Evolutionary conservation across 1,140 invertebrate genomes (phyloP).

Genomic region (Heliconius eleuchia): DNA sequence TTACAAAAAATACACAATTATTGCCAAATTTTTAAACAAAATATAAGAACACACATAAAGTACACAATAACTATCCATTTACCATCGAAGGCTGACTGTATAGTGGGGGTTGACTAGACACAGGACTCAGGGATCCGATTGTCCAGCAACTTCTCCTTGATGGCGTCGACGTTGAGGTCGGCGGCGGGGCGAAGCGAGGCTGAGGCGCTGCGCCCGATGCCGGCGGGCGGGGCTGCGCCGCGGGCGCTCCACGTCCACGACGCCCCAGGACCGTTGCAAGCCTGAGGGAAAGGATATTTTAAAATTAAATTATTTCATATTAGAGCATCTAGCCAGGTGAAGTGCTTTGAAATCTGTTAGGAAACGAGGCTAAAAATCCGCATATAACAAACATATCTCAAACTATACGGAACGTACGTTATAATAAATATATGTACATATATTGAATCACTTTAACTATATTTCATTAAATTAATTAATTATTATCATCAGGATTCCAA

Average conservation of each 20-base stretch:
- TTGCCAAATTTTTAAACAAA: neutral
- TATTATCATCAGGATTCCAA: neutral
- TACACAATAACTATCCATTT: neutral
- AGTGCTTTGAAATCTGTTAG: neutral
- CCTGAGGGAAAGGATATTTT: constrained; percentile 37
- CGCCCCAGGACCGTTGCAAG: constrained; percentile 73
- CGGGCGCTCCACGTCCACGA: constrained; percentile 75
- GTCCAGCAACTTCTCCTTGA: constrained; percentile 88
- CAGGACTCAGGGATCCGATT: constrained; percentile 89
- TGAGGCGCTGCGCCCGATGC: constrained; percentile 58
- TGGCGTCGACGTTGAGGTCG: constrained; percentile 85
- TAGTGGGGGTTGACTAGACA: constrained; percentile 78
- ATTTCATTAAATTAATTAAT: neutral
- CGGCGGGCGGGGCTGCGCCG: constrained; percentile 61
- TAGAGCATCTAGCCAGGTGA: neutral
- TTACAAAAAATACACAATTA: neutral
- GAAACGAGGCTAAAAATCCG: neutral
- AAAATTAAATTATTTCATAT: neutral
- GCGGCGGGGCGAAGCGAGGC: constrained; percentile 56
- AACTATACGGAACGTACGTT: too few species aligned
- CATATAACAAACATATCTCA: too few species aligned
- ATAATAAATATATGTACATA: too few species aligned
- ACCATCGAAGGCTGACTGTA: neutral
- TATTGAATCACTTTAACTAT: too few species aligned
- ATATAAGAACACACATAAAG: neutral